Base-by-base conservation (phyloP, 2,113 vertebrate genomes). In the Camelus bactrianus region DNA sequence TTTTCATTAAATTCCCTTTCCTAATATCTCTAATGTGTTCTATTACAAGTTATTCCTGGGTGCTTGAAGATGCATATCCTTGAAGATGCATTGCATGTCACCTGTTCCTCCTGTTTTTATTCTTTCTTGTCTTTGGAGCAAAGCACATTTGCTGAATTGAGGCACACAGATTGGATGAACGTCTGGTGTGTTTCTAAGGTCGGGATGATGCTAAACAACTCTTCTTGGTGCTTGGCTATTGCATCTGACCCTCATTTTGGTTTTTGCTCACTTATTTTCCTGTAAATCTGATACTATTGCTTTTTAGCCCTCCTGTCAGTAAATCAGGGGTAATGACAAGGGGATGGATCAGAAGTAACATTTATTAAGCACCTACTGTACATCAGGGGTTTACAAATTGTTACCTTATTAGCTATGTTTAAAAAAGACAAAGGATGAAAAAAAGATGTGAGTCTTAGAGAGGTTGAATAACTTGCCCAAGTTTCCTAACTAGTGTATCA, bases 1-100 rank as follows among this genome's bases (percentile, higher is more conserved):
- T 88, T 58, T 88, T 96, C 75, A 95, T 87, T 97, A 95, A 97
- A 96, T 96, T 93, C 32, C 35, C 60, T 92, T 95, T 92, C 69
- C 17, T 69, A 87, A 35, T 62, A 72, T 83, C 28, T 42, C 35
- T 73, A 65, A 83, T 4, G 35, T 60, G 48, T 84, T 94, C 30
- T 42, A 54, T 83, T 90, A 16, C 7, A 19, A 96, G 38, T 87
- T 94, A 90, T 84, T 92, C 9, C 24, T 58, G n/a, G 82, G 2
- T 50, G 56, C 54, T 64, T 46, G 60, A 89, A 93, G 35, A 95
- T 82, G 22, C 62, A 65, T 67, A 22, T 93, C 42, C 52, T 89
- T 89, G 9, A 85, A 84, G 54, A 96, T 46, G 58, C 48, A 72
- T 73, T 73, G 4, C 90, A 46, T 86, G 56, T 77, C 56, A 85